phyloP scores from a whole-genome alignment of 1,140 invertebrate genomes.

The Halictus rubicundus region DNA sequence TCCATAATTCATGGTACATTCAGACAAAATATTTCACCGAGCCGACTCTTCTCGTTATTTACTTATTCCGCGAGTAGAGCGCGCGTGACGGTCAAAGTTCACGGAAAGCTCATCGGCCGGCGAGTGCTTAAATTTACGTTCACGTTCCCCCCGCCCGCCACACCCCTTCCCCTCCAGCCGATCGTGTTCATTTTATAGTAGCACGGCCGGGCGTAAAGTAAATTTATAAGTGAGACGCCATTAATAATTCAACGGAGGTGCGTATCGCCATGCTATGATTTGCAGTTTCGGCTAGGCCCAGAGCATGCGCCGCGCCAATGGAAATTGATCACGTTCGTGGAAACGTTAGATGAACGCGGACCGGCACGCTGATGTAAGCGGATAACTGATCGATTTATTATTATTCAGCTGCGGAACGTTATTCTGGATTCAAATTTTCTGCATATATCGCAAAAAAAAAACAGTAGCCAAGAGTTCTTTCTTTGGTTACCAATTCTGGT shows the following conservation, averaged over 20 bases:
- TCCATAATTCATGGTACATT: neutral
- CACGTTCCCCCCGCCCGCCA: neutral
- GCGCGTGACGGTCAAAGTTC: neutral
- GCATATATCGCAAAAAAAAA: too few species aligned
- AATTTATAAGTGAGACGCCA: conserved; percentile 18
- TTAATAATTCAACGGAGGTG: conserved; percentile 33
- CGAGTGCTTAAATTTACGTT: neutral
- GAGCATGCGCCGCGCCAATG: conserved; percentile 9
- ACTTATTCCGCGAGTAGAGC: neutral
- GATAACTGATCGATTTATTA: conserved; percentile 64
- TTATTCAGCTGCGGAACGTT: conserved; percentile 55
- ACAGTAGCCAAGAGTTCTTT: too few species aligned
- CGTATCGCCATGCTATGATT: conserved; percentile 1
- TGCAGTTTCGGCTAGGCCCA: neutral
- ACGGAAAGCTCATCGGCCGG: neutral
- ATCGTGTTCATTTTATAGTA: neutral
- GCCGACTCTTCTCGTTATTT: neutral
- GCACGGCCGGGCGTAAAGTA: conserved; percentile 8
- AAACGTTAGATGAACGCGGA: conserved; percentile 29
- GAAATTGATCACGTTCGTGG: conserved; percentile 51
- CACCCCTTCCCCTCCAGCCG: too few species aligned
- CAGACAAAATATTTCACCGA: neutral
- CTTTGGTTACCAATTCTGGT: too few species aligned
- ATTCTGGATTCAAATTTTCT: too few species aligned
- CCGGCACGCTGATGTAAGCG: conserved; percentile 43